A percentile compares a stretch with the other conserved stretches of the same genome.
phyloP scores from a whole-genome alignment of 2,888 invertebrate species.

The Stenchaetothrips biformis region DNA sequence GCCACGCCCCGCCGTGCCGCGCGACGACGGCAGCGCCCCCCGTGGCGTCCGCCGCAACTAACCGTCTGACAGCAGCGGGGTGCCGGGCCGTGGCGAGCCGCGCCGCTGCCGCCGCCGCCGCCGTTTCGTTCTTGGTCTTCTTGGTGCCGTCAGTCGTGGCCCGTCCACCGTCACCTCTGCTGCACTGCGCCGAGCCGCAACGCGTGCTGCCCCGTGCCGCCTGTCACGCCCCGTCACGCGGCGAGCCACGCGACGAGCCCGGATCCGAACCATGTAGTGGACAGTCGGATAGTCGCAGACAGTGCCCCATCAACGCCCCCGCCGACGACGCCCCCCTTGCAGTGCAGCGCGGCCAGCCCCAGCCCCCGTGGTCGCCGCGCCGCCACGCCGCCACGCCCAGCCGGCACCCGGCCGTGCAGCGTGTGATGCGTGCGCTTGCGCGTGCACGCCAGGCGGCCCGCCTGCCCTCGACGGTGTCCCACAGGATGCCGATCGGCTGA shows the following conservation, averaged over 20 bases:
- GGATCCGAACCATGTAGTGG: too few species aligned
- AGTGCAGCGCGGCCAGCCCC: neutral
- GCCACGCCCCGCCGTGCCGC: slow-evolving; percentile 4
- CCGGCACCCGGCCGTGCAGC: neutral
- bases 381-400: neutral
- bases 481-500: neutral
- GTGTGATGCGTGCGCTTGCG: neutral
- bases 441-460: neutral
- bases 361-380: neutral
- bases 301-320: neutral
- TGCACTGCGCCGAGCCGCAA: neutral
- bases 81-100: neutral
- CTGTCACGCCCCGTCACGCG: neutral
- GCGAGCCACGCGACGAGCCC: too few species aligned
- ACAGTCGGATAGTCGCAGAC: too few species aligned
- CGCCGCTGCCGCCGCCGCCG: too few species aligned
- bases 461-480: neutral
- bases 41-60: slow-evolving; percentile 13
- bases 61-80: neutral
- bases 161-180: neutral
- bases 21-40: neutral
- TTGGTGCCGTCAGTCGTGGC: too few species aligned
- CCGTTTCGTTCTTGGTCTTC: too few species aligned
- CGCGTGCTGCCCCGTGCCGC: neutral
- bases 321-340: neutral